Percentiles rank a stretch among this genome's conserved stretches.
Evolutionary conservation across 2,113 vertebrate species (phyloP).

Genomic region (Pica pica): DNA sequence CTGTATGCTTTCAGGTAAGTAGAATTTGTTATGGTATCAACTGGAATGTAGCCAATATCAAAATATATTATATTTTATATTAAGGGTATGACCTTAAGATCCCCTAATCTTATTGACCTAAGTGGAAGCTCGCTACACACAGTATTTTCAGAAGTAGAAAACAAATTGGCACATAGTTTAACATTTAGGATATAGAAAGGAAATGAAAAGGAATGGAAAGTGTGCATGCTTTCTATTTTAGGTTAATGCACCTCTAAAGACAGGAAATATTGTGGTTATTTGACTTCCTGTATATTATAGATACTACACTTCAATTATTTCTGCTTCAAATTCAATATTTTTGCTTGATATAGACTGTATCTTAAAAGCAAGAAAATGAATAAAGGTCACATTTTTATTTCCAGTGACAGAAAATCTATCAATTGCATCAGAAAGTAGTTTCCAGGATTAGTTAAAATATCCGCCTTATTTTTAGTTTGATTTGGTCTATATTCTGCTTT

Average conservation of each 20-base stretch:
- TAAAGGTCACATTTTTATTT: constrained; percentile 46
- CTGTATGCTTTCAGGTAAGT: constrained; percentile 8
- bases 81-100: constrained; percentile 20
- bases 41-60: constrained; percentile 21
- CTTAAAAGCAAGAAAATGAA: constrained; percentile 35
- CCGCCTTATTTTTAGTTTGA: constrained; percentile 41
- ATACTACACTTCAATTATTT: constrained; percentile 33
- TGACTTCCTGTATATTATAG: constrained; percentile 27
- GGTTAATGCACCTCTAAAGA: constrained; percentile 32
- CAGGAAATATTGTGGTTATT: constrained; percentile 27
- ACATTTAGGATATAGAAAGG: neutral
- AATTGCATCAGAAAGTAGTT: constrained; percentile 32
- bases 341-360: neutral
- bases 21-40: constrained; percentile 27
- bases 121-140: neutral
- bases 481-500: constrained; percentile 35
- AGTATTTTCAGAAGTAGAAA: constrained; percentile 1
- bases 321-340: constrained; percentile 47
- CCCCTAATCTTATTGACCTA: constrained; percentile 25
- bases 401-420: constrained; percentile 52
- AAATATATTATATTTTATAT: constrained; percentile 51
- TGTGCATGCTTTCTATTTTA: constrained; percentile 13
- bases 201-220: constrained; percentile 23
- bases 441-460: constrained; percentile 42
- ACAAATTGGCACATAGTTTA: constrained; percentile 15